Conservation (phyloP, 2,113 vertebrate genomes). For the Tonatia bakeri region DNA sequence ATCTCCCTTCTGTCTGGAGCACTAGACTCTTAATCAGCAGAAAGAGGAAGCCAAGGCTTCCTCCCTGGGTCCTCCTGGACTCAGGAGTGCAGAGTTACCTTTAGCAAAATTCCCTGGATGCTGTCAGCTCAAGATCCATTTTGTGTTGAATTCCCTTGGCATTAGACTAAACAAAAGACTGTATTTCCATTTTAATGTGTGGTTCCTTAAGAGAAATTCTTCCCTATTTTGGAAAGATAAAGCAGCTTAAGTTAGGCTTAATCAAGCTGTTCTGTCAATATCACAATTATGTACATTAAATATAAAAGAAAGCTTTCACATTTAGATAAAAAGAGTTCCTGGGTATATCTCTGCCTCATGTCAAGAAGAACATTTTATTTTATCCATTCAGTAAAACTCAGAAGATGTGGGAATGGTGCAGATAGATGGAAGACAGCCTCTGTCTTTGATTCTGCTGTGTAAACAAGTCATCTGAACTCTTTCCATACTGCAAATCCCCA, state of each 20-base stretch:
- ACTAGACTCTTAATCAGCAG: constrained; percentile 55
- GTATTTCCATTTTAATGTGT: background rate
- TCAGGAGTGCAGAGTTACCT: background rate
- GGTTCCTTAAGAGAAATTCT: background rate
- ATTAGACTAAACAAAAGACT: constrained; percentile 22
- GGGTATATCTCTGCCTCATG: background rate
- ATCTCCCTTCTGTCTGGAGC: constrained; percentile 55
- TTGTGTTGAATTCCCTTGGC: background rate
- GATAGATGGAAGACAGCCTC: background rate
- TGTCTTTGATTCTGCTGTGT: background rate
- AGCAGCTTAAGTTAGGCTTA: background rate
- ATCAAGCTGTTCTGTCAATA: background rate
- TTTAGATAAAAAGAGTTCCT: background rate
- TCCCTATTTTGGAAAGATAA: background rate
- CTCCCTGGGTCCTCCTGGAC: background rate
- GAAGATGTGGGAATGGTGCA: background rate
- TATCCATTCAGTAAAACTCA: background rate
- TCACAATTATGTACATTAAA: background rate
- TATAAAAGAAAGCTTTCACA: background rate
- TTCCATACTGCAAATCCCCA: background rate
- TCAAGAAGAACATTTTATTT: background rate
- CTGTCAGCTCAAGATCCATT: background rate
- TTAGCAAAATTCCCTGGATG: background rate
- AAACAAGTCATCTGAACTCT: background rate
- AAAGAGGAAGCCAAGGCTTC: constrained; percentile 59